Conservation (phyloP, 2,888 invertebrate species). For the Malacosoma neustria region DNA sequence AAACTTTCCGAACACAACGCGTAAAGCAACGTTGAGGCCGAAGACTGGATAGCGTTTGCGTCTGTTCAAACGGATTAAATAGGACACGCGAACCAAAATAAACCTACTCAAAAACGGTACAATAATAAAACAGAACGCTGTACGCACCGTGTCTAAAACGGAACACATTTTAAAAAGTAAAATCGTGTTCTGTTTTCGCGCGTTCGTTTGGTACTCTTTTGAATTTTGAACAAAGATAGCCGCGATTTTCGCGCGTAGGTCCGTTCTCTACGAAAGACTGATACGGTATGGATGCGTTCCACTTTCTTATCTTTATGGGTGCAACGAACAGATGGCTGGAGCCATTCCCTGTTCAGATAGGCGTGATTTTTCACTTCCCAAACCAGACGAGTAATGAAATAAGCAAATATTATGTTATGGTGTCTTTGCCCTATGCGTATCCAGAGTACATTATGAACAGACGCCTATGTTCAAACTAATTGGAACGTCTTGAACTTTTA, state of each 20-base stretch:
- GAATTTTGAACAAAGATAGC: conserved; percentile 39
- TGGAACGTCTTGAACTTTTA: no score
- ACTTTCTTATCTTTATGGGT: conserved; percentile 70
- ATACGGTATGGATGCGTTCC: conserved; percentile 59
- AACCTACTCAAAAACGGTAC: conserved; percentile 65
- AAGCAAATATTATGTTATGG: conserved; percentile 52
- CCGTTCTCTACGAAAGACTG: conserved; percentile 49
- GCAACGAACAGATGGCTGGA: conserved; percentile 70
- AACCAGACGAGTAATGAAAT: conserved; percentile 62
- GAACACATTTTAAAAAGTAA: conserved; percentile 44
- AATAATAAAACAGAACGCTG: conserved; percentile 36
- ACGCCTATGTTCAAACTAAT: no score
- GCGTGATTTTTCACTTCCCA: conserved; percentile 72
- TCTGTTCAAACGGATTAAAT: conserved; percentile 69
- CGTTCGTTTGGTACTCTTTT: neutral
- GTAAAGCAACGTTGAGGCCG: conserved; percentile 50
- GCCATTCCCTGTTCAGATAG: conserved; percentile 60
- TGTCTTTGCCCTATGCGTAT: conserved; percentile 24
- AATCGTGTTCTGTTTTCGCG: neutral
- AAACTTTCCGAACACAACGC: conserved; percentile 43
- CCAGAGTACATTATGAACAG: no score
- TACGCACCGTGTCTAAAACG: conserved; percentile 70
- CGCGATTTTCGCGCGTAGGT: conserved; percentile 61
- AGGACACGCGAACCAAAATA: conserved; percentile 73
- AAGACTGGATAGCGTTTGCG: conserved; percentile 64